Percentiles rank a stretch among this genome's conserved stretches.
These are phyloP conservation scores for Rhyacophila evoluta DNA, from an alignment of 2,888 invertebrate species.

Conservation along the genomic window DNA sequence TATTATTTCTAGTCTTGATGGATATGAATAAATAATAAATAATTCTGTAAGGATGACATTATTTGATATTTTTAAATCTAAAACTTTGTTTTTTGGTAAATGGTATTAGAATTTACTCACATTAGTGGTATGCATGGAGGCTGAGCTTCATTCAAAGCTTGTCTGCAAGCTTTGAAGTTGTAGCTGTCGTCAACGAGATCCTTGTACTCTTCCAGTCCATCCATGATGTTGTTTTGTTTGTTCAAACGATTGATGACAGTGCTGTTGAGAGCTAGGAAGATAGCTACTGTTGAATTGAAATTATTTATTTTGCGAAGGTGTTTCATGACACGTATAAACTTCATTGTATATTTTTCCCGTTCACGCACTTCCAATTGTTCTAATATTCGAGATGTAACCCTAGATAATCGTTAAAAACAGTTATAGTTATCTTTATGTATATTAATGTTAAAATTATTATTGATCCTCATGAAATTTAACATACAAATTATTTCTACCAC, in stretches of 20 bases:
- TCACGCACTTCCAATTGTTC: slow-evolving; percentile 93
- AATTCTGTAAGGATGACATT: too few species aligned
- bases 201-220: slow-evolving; percentile 94
- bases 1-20: too few species aligned
- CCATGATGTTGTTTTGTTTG: slow-evolving; percentile 92
- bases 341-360: slow-evolving; percentile 92
- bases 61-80: too few species aligned
- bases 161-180: slow-evolving; percentile 96
- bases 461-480: too few species aligned
- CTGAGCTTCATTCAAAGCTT: slow-evolving; percentile 92
- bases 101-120: slow-evolving; percentile 78
- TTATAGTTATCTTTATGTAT: too few species aligned
- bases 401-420: slow-evolving; percentile 54
- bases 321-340: slow-evolving; percentile 99
- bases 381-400: slow-evolving; percentile 92
- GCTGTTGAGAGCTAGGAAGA: slow-evolving; percentile 96
- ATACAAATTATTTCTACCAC: too few species aligned
- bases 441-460: too few species aligned
- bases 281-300: slow-evolving; percentile 97
- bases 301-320: slow-evolving; percentile 97
- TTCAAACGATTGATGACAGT: slow-evolving; percentile 93
- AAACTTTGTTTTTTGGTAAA: too few species aligned
- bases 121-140: slow-evolving; percentile 99
- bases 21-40: too few species aligned
- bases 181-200: slow-evolving; percentile 97